A percentile compares a stretch with the other conserved stretches of the same genome.
phyloP scores from a whole-genome alignment of 2,888 invertebrate genomes.

The Anorthoa munda region DNA sequence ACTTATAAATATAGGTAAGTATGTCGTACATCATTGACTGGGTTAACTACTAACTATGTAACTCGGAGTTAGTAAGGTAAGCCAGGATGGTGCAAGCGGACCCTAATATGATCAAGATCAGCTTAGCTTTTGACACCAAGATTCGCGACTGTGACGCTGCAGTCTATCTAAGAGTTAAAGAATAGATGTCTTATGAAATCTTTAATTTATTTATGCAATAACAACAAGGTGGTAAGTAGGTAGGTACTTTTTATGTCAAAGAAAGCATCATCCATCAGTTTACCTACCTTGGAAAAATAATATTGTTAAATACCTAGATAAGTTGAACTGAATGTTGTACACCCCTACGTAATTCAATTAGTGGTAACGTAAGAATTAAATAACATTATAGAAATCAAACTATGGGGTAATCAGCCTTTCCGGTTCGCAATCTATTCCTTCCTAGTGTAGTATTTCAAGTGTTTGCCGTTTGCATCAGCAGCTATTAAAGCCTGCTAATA shows the following conservation, averaged over 20 bases:
- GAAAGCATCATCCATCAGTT: background rate
- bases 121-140: background rate
- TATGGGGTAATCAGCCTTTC: slow-evolving; percentile 41
- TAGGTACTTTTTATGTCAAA: background rate
- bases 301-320: too few species aligned
- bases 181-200: background rate
- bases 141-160: background rate
- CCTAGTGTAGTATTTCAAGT: background rate
- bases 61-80: too few species aligned
- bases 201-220: background rate
- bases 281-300: too few species aligned
- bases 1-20: too few species aligned
- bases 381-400: slow-evolving; percentile 70
- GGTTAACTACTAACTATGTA: too few species aligned
- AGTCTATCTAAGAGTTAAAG: background rate
- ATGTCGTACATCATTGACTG: too few species aligned
- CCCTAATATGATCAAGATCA: background rate
- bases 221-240: background rate
- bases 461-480: background rate
- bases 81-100: too few species aligned
- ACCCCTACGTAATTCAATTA: slow-evolving; percentile 87
- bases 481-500: background rate
- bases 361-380: slow-evolving; percentile 71
- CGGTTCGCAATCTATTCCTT: slow-evolving; percentile 23
- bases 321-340: slow-evolving; percentile 12